Conservation (phyloP, 2,888 invertebrate genomes). For the Pyrrhosoma nymphula region DNA sequence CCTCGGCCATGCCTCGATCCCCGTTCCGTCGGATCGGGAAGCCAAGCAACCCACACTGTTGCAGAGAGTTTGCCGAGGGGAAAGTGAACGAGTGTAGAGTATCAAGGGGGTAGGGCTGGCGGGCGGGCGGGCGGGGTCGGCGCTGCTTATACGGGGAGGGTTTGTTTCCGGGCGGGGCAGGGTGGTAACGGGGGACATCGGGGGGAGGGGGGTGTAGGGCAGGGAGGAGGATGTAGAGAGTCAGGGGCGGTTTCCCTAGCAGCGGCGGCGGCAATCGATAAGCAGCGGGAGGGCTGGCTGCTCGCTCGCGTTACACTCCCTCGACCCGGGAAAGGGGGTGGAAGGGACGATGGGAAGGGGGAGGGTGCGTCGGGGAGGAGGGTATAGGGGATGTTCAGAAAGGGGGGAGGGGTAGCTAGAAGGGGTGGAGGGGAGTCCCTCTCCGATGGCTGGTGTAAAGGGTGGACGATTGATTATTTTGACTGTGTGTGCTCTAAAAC, state of each 20-base stretch:
- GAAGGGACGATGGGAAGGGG: not conserved
- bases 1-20: constrained; percentile 3
- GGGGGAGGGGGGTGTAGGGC: not conserved
- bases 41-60: not conserved
- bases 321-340: constrained; percentile 55
- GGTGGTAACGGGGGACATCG: not conserved
- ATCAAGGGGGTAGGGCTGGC: not conserved
- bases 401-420: not conserved
- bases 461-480: constrained; percentile 39
- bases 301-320: not conserved
- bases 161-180: constrained; percentile 50
- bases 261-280: constrained; percentile 58
- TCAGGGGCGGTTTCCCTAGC: constrained; percentile 63
- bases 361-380: not conserved
- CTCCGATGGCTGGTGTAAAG: constrained; percentile 36
- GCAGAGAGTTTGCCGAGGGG: not conserved
- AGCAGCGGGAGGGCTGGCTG: constrained; percentile 63
- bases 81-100: not conserved
- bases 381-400: not conserved
- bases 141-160: constrained; percentile 1
- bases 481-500: constrained; percentile 26
- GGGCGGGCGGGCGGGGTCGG: not conserved
- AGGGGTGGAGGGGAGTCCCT: not conserved
- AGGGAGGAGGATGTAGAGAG: not conserved
- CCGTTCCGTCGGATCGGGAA: constrained; percentile 29